Conservation (phyloP, 2,113 vertebrate genomes). For the Mormyrus lacerda region DNA sequence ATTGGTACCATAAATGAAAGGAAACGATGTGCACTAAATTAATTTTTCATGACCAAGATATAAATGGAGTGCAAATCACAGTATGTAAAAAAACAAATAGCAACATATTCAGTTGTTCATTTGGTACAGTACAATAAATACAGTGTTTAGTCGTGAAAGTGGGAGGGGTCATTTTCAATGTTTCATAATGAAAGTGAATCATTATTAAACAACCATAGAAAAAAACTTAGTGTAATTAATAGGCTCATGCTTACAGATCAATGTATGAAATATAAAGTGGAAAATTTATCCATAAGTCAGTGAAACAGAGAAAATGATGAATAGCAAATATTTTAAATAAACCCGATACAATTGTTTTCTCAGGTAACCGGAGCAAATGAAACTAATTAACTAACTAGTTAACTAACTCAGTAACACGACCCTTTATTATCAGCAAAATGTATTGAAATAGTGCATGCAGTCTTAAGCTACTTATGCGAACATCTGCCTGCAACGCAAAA, state of each 20-base stretch:
- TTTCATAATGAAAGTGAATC: background rate
- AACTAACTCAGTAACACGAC: background rate
- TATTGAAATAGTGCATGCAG: background rate
- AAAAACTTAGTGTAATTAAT: background rate
- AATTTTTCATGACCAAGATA: background rate
- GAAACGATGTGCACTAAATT: background rate
- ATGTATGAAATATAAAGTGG: background rate
- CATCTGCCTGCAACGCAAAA: background rate
- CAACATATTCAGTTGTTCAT: background rate
- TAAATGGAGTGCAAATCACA: constrained; percentile 13
- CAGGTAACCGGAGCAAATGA: background rate
- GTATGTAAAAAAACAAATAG: constrained; percentile 13
- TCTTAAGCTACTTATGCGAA: background rate
- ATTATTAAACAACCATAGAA: background rate
- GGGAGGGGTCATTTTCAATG: background rate
- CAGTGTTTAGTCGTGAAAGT: background rate
- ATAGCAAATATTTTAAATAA: background rate
- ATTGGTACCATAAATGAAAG: background rate
- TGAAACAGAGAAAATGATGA: background rate
- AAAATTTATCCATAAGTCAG: background rate
- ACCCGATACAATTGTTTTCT: background rate
- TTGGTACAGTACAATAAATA: constrained; percentile 10
- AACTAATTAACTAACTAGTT: background rate
- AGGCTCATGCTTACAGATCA: background rate
- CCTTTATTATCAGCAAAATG: background rate